phyloP scores from a whole-genome alignment of 2,888 invertebrate species.

The Calameuta idolon region DNA sequence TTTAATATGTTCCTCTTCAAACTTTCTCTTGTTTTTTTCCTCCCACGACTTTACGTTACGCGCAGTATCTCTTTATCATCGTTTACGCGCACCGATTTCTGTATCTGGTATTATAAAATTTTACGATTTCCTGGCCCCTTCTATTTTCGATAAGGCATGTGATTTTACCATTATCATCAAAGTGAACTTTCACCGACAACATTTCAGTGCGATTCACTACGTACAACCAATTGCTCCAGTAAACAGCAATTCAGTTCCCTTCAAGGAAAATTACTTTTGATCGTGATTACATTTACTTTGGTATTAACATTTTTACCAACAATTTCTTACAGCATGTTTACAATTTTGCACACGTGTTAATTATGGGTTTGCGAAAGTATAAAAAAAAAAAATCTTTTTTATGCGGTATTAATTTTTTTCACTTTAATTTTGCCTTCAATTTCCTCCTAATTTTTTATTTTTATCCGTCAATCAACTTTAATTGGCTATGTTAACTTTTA shows the following conservation, averaged over 20 bases:
- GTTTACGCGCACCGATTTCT: background rate
- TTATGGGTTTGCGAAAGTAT: no score
- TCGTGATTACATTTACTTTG: background rate
- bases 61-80: background rate
- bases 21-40: background rate
- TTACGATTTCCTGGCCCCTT: background rate
- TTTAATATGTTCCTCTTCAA: background rate
- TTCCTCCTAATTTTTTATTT: background rate
- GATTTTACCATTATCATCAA: slow-evolving; percentile 22
- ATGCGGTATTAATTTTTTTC: no score
- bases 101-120: background rate
- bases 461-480: background rate
- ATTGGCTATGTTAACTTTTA: background rate
- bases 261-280: background rate
- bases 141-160: background rate
- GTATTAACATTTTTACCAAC: background rate
- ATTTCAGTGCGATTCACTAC: slow-evolving; percentile 25
- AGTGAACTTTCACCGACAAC: slow-evolving; percentile 39
- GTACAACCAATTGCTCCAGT: slow-evolving; percentile 30
- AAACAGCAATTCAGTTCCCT: background rate
- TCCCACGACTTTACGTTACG: background rate
- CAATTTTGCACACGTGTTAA: background rate
- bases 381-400: no score
- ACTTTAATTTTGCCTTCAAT: no score
- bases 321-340: background rate